Evolutionary conservation across 2,888 invertebrate genomes (phyloP).

Genomic region (Apomyelois bistriatella): DNA sequence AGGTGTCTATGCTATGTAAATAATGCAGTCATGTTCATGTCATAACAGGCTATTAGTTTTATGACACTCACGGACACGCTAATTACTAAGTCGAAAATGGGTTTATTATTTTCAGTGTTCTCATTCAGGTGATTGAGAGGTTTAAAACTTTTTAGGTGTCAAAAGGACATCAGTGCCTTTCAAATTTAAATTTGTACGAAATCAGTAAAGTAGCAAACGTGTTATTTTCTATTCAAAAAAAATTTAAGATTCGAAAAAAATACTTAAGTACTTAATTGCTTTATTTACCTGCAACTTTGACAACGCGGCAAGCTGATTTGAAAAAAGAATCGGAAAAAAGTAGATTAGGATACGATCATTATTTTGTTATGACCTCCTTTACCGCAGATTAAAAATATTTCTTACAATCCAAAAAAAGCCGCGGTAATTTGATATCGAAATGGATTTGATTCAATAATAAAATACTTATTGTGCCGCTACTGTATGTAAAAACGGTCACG

Average conservation of each 20-base stretch:
- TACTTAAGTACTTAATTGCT: too few relatives aligned
- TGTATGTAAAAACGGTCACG: neutral
- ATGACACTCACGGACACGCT: conserved; percentile 10
- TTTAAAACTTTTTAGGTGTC: neutral
- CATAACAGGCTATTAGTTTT: neutral
- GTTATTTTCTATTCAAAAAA: too few relatives aligned
- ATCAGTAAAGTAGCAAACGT: too few relatives aligned
- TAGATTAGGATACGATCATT: neutral
- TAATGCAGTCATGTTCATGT: conserved; percentile 5
- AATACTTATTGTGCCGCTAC: neutral
- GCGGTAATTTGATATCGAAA: neutral
- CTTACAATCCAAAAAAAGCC: neutral
- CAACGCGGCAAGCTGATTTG: neutral
- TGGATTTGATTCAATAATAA: conserved; percentile 8
- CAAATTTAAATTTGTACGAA: too few relatives aligned
- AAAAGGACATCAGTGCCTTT: neutral
- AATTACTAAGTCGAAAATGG: conserved; percentile 9
- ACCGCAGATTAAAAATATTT: neutral
- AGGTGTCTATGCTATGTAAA: neutral
- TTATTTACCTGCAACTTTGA: too few relatives aligned
- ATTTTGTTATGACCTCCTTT: neutral
- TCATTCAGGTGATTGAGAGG: neutral
- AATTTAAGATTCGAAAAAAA: too few relatives aligned
- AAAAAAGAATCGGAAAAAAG: neutral
- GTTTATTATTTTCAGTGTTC: neutral